phyloP scores from a whole-genome alignment of 2,888 invertebrate species.

The Drosophila mayaguana region DNA sequence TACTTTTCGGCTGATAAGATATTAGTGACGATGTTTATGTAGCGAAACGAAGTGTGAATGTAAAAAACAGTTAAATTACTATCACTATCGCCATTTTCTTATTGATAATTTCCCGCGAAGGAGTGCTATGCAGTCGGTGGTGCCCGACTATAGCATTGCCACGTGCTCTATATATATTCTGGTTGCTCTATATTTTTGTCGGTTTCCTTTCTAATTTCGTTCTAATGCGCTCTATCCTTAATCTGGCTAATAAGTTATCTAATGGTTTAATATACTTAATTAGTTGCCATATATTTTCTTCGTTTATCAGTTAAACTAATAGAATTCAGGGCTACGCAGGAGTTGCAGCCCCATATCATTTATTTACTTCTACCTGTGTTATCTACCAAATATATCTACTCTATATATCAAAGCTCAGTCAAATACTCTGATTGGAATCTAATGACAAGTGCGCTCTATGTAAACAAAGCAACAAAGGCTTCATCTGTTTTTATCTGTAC shows the following conservation, averaged over 20 bases:
- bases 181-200: not conserved
- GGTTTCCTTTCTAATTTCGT: not conserved
- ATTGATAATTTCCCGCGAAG: no score
- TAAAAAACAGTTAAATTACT: not conserved
- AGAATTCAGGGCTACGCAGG: slow-evolving; percentile 17
- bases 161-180: not conserved
- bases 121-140: no score
- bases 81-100: no score
- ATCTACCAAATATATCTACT: slow-evolving; percentile 20
- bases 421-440: slow-evolving; percentile 42
- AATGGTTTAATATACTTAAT: not conserved
- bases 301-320: slow-evolving; percentile 29
- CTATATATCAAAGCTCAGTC: slow-evolving; percentile 49
- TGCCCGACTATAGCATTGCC: no score
- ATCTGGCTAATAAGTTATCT: not conserved
- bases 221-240: not conserved
- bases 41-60: not conserved
- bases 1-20: slow-evolving; percentile 39
- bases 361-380: slow-evolving; percentile 21
- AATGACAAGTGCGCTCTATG: slow-evolving; percentile 30
- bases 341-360: slow-evolving; percentile 22
- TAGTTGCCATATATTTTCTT: not conserved
- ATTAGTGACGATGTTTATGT: not conserved
- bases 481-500: slow-evolving; percentile 17
- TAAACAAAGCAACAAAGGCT: not conserved